phyloP scores from a whole-genome alignment of 2,888 invertebrate genomes.

The Clunio marinus region DNA sequence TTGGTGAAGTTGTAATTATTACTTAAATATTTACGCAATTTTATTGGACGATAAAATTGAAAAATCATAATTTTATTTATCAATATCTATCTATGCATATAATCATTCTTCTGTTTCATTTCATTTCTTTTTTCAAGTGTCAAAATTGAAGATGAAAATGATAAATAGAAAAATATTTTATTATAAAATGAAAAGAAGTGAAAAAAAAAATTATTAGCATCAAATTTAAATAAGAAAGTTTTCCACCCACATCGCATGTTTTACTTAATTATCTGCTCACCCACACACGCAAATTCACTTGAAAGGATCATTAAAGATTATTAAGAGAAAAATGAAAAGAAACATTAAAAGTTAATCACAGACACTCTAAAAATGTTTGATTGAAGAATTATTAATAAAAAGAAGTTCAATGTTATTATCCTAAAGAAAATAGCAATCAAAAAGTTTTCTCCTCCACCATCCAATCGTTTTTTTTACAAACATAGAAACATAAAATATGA shows the following conservation, averaged over 20 bases:
- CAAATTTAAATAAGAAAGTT: not conserved
- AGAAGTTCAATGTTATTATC: not conserved
- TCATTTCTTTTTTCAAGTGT: not conserved
- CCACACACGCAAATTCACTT: not conserved
- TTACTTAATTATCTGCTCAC: not conserved
- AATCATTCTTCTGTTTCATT: not conserved
- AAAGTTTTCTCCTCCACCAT: not conserved
- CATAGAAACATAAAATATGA: not conserved
- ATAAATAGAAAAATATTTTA: no score
- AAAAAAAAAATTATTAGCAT: not conserved
- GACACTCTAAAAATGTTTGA: not conserved
- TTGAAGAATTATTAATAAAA: not conserved
- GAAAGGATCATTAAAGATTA: not conserved
- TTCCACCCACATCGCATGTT: not conserved
- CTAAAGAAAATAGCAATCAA: not conserved
- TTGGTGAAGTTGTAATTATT: constrained; percentile 21
- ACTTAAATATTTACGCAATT: no score
- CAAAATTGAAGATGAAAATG: not conserved
- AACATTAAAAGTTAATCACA: not conserved
- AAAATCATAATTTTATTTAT: not conserved
- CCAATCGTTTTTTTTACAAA: constrained; percentile 1
- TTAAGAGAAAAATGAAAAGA: not conserved
- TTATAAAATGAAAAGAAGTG: not conserved
- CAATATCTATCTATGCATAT: not conserved
- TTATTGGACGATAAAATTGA: not conserved